A percentile compares a stretch with the other conserved stretches of the same genome.
phyloP scores from a whole-genome alignment of 2,888 invertebrate genomes.

The Tetramorium bicarinatum region DNA sequence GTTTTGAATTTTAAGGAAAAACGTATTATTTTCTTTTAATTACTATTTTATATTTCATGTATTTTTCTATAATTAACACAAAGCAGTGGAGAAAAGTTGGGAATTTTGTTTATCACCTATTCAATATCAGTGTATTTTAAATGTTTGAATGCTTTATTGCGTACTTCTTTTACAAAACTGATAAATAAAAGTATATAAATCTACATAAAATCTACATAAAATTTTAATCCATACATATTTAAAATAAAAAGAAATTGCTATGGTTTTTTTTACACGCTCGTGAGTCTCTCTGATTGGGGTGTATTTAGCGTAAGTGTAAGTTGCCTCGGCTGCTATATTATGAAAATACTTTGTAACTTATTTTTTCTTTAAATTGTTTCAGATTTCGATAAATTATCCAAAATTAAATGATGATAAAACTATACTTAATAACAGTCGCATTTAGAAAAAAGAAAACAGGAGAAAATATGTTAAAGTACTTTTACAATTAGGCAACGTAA shows the following conservation, averaged over 20 bases:
- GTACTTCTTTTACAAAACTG: background rate
- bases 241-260: background rate
- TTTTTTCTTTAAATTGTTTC: background rate
- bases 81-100: background rate
- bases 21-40: background rate
- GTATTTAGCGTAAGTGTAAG: background rate
- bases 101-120: background rate
- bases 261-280: too few relatives aligned
- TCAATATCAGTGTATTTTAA: background rate
- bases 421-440: background rate
- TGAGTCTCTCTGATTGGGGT: conserved; percentile 56
- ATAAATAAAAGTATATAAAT: background rate
- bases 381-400: background rate
- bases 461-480: background rate
- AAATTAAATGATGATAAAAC: background rate
- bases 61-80: background rate
- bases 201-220: background rate
- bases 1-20: background rate
- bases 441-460: background rate
- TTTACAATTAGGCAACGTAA: background rate
- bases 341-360: background rate
- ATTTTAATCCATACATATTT: background rate
- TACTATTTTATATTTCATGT: background rate
- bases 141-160: background rate
- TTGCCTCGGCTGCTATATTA: background rate